These are phyloP conservation scores for Andricus curvator DNA, from an alignment of 2,888 invertebrate genomes.

Conservation along the genomic window DNA sequence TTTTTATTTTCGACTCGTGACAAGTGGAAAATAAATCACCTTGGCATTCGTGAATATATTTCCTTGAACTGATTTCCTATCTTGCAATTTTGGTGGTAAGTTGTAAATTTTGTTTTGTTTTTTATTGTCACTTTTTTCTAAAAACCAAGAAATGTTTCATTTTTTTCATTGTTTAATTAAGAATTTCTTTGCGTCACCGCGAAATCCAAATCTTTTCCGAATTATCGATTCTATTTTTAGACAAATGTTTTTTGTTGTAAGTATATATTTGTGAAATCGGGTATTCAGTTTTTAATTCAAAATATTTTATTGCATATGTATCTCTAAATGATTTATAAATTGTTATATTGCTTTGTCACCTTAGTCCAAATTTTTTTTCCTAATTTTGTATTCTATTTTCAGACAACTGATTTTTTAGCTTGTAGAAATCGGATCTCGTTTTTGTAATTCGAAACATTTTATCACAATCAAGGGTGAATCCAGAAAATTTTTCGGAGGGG, in stretches of 20 bases:
- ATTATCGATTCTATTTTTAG: background rate
- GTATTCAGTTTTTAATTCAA: background rate
- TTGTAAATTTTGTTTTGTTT: background rate
- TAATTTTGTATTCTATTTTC: background rate
- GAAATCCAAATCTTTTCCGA: background rate
- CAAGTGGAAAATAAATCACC: conserved; percentile 35
- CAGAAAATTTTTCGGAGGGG: no score
- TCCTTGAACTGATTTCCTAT: conserved; percentile 15
- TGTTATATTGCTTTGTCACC: no score
- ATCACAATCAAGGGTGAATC: no score
- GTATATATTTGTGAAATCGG: no score
- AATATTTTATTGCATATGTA: background rate
- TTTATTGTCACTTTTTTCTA: background rate
- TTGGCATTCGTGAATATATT: conserved; percentile 31
- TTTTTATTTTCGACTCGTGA: conserved; percentile 15
- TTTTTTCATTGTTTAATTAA: background rate
- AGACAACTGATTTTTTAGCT: no score
- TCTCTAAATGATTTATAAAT: no score
- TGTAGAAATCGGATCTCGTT: no score
- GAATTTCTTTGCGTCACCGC: no score
- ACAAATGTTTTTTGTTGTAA: background rate
- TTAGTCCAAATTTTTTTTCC: no score
- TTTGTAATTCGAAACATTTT: no score
- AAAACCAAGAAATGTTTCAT: background rate
- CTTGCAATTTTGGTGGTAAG: background rate